These are phyloP conservation scores for Platichthys flesus DNA, from an alignment of 2,113 vertebrate genomes.

Conservation along the genomic window DNA sequence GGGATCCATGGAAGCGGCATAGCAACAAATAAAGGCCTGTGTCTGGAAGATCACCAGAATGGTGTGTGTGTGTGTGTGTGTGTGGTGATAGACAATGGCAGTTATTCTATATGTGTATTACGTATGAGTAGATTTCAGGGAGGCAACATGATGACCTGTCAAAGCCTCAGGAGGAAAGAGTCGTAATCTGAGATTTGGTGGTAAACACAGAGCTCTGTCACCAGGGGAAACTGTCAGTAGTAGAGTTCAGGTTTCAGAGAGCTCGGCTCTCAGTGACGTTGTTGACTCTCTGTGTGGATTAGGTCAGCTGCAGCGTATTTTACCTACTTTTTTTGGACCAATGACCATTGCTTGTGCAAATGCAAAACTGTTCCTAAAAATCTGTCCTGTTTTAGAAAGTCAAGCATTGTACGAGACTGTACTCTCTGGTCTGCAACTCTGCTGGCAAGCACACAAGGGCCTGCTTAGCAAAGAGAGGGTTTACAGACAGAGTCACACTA, in stretches of 20 bases:
- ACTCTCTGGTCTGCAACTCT: neutral
- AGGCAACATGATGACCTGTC: slow-evolving; percentile 16
- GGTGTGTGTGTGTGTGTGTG: neutral
- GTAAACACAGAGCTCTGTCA: slow-evolving; percentile 43
- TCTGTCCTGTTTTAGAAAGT: neutral
- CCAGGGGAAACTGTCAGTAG: slow-evolving; percentile 24
- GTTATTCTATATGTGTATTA: neutral
- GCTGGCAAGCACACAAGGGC: neutral
- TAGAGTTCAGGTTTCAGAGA: slow-evolving; percentile 48
- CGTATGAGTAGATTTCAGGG: neutral
- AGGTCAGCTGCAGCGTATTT: slow-evolving; percentile 55
- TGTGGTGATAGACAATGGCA: neutral
- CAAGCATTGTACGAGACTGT: neutral
- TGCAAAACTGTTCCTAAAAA: slow-evolving; percentile 6
- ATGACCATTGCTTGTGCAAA: slow-evolving; percentile 10
- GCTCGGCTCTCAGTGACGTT: neutral
- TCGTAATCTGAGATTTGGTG: slow-evolving; percentile 24
- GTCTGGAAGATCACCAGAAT: neutral
- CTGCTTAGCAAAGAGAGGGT: neutral
- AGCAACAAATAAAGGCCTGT: slow-evolving; percentile 50
- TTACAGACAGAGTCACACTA: neutral
- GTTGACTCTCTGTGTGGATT: slow-evolving; percentile 32
- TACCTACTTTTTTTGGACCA: slow-evolving; percentile 49
- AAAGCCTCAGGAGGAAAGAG: slow-evolving; percentile 5
- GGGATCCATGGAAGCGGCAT: slow-evolving; percentile 43